Base-by-base conservation (phyloP, 2,113 vertebrate species). In the Platycercus adscitus region DNA sequence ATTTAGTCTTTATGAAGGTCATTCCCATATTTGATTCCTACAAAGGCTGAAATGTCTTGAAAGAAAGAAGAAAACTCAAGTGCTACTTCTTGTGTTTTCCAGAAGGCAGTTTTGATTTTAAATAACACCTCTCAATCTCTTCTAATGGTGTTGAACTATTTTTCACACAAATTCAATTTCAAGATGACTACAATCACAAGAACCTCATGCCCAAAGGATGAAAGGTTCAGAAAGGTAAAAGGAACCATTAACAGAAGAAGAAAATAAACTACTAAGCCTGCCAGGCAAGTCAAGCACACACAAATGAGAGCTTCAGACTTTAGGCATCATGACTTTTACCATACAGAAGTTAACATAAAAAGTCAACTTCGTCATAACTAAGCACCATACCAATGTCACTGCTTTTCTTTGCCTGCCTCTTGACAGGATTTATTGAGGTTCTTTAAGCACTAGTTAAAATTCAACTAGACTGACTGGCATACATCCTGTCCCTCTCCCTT, bases 361-460 rank as follows among this genome's bases (percentile, higher is more conserved):
- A 79, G 41, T 71, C 33, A 90, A 81, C 25, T 76, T 82, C 47
- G 17, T 63, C 26, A 70, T 58, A 87, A 93, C 18, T 4, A 73
- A 88, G 39, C 6, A 9, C 61, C 52, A 91, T 24, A 63, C 41
- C 47, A 78, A 17, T 25, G 46, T 50, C 41, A 69, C 58, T 52
- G 35, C 13, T 83, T 39, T 64, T 77, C 70, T 81, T 56, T 71
- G 55, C 17, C 65, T 68, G 56, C 29, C 52, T 81, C 46, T 63
- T 70, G 64, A 52, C 81, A 61, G 46, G 43, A 93, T 61, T 91
- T 69, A 39, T 11, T 61, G 66, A 82, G 43, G 28, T 72, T 91
- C 75, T 91, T 77, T 53, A 95, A 94, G 66, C n/a, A 65, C 47
- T 71, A 80, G 49, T 89, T 83, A 95, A 85, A 91, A 94, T 93